Evolutionary conservation across 1,140 invertebrate genomes (phyloP), one percentile per base, ranked within the genome.

Genomic region (Leptinotarsa texana): DNA sequence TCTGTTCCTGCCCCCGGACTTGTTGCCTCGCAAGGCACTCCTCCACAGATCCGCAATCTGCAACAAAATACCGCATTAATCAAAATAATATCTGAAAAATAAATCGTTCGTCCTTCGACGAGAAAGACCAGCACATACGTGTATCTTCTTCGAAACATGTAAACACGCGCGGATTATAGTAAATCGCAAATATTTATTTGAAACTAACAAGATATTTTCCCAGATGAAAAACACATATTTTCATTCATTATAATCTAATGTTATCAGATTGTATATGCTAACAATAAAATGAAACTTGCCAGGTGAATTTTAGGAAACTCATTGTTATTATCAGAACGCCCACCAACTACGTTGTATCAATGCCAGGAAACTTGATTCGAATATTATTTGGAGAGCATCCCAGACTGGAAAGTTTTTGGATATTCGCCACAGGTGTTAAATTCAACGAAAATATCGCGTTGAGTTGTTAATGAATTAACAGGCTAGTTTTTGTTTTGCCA

Each of bases 11-110:
- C 68, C 73, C 75, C 48, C 22, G n/a, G 42, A 83, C 75, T 27
- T 77, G 71, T 62, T 82, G 80, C 72, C 76, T 79, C 13, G 69
- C 77, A 61, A 83, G 69, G 74, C 80, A 81, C 73, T 83, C 82
- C 76, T 81, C 78, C 15, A 74, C 76, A 51, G 70, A 79, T 13
- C 61, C 72, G 63, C 74, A 76, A 73, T 81, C 81, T 82, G 78
- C 22, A 82, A 82, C n/a, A 72, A 76, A 72, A 73, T 71, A 78
- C 42, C n/a, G 51, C 24, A 49, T 48, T 2, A 51, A 68, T 68
- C 22, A 67, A 67, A 67, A 17, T 67, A 24, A 21, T 11, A 22
- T 69, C 6, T 49, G 11, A 13, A 69, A 42, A 47, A 27, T 69
- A 21, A 21, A 48, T 65, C 63, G 63, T 65, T 27, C 21, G 13